These are phyloP conservation scores for Lonchura striata DNA, from an alignment of 2,113 vertebrate species.

Conservation along the genomic window DNA sequence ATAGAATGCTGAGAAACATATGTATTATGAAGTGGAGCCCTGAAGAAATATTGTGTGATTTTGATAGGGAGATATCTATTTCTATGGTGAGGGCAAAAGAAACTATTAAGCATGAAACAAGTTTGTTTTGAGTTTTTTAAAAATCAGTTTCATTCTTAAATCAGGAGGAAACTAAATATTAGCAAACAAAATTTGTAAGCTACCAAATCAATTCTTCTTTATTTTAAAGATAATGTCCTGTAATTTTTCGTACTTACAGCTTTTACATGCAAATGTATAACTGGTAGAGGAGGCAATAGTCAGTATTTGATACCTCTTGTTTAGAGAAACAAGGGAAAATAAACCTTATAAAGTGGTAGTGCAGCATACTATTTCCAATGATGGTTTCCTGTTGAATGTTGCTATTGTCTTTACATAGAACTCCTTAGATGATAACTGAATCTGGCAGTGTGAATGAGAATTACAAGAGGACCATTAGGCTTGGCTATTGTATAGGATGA, in stretches of 20 bases:
- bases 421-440: background rate
- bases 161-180: background rate
- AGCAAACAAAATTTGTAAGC: background rate
- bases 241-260: background rate
- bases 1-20: background rate
- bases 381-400: background rate
- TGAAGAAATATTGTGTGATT: background rate
- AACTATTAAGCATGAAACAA: background rate
- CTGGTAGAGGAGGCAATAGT: background rate
- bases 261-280: background rate
- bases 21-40: background rate
- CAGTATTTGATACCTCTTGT: background rate
- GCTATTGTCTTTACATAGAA: background rate
- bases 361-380: background rate
- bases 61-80: background rate
- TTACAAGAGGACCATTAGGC: background rate
- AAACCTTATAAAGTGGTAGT: background rate
- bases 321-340: background rate
- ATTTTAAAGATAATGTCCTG: background rate
- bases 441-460: background rate
- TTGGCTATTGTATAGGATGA: background rate
- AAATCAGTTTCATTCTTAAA: background rate
- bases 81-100: background rate
- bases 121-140: background rate
- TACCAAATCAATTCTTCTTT: background rate